Base-by-base conservation (phyloP, 2,113 vertebrate species). In the Solenodon paradoxus region DNA sequence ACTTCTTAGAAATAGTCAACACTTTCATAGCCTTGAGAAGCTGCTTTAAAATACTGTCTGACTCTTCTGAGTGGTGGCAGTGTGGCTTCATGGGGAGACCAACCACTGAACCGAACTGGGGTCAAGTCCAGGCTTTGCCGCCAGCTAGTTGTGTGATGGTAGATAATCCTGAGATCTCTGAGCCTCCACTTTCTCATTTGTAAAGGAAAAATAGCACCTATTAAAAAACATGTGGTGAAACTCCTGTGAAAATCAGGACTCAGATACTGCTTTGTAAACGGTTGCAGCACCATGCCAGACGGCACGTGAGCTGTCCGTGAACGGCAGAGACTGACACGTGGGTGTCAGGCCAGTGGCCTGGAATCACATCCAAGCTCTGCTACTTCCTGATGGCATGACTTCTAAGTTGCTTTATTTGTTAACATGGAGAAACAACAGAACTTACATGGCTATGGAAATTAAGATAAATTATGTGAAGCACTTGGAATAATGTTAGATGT, bases 81-180 rank as follows among this genome's bases (percentile, higher is more conserved):
- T 5, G 35, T 7, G 16, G 80, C 7, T 15, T 47, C 11, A 32
- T 30, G 57, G 40, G 13, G 78, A 49, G 38, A 32, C 74, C 35
- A 1, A 32, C 74, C 35, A 1, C 9, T 7, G 15, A 9, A 3
- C 1, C 0, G 20, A 16, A 12, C 4, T 8, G 35, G 26, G n/a
- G 45, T 55, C 1, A 51, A 30, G 53, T 20, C 12, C 24, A 17
- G 47, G 64, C 26, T 81, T 90, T 47, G 77, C 89, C 40, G 3
- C 24, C 3, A 1, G 1, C 69, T 32, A 26, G 3, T 35, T 28
- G 5, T 53, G 45, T 45, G 35, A 40, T 0, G 0, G 9, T n/a
- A 35, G 75, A 15, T 5, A 11, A 6, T 38, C n/a, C 57, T 10
- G 9, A 51, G n/a, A 19, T 38, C 53, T 79, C 35, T 20, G 78